These are phyloP conservation scores for Nasonia vitripennis DNA, from an alignment of 1,140 invertebrate species.

Conservation along the genomic window DNA sequence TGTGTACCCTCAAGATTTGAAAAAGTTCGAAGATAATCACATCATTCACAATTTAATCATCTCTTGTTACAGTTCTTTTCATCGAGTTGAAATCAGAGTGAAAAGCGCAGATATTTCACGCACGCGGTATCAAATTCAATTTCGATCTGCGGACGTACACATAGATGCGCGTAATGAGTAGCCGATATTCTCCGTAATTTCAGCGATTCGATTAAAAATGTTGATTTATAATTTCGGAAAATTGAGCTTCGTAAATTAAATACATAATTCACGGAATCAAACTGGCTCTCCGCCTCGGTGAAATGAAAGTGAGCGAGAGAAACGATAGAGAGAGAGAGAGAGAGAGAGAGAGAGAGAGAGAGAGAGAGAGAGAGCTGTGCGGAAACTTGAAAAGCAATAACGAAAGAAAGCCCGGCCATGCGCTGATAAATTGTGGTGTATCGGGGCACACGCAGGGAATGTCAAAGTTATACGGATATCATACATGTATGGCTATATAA, in stretches of 20 bases:
- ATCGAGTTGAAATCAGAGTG: too few species aligned
- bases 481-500: too few species aligned
- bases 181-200: not conserved
- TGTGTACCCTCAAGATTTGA: too few species aligned
- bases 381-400: conserved; percentile 45
- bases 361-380: not conserved
- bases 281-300: not conserved
- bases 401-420: conserved; percentile 30
- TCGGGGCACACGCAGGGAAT: not conserved
- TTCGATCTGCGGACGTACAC: not conserved
- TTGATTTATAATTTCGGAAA: not conserved
- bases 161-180: not conserved
- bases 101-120: not conserved
- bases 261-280: not conserved
- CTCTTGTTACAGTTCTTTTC: too few species aligned
- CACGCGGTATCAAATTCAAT: not conserved
- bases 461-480: not conserved
- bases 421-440: conserved; percentile 32
- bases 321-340: not conserved
- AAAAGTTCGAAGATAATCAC: too few species aligned
- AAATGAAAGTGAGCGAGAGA: not conserved
- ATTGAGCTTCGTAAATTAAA: not conserved
- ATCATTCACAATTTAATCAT: not conserved
- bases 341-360: too few species aligned
- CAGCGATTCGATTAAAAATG: not conserved